A percentile compares a stretch with the other conserved stretches of the same genome.
Conservation (phyloP, 1,140 invertebrate genomes). For the Drosophila sturtevanti region DNA sequence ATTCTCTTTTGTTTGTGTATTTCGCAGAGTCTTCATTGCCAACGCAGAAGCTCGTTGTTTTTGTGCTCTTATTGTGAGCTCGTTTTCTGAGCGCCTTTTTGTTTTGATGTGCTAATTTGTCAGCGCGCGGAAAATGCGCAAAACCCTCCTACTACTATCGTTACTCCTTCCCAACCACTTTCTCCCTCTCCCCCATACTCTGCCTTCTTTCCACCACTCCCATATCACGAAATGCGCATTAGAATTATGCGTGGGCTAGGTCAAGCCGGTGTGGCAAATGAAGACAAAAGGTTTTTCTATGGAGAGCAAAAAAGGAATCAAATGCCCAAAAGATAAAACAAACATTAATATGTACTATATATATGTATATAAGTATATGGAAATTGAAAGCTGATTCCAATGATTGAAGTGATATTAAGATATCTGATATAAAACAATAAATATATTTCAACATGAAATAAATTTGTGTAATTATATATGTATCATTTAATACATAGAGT, state of each 20-base stretch:
- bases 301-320: background rate
- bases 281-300: slow-evolving; percentile 15
- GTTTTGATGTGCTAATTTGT: slow-evolving; percentile 75
- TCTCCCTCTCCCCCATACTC: background rate
- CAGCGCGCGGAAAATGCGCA: slow-evolving; percentile 56
- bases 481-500: background rate
- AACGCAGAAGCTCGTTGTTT: slow-evolving; percentile 23
- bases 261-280: slow-evolving; percentile 52
- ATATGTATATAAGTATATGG: too few species aligned
- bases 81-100: slow-evolving; percentile 52
- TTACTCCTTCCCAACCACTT: background rate
- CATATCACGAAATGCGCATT: slow-evolving; percentile 61
- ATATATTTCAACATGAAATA: background rate
- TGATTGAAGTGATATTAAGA: background rate
- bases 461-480: background rate
- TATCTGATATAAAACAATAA: background rate
- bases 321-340: background rate
- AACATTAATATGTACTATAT: too few species aligned
- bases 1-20: slow-evolving; percentile 40
- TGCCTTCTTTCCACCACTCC: background rate
- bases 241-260: slow-evolving; percentile 69
- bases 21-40: slow-evolving; percentile 43
- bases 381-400: too few species aligned
- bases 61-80: slow-evolving; percentile 15
- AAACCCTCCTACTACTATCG: slow-evolving; percentile 14